A percentile compares a stretch with the other conserved stretches of the same genome.
Evolutionary conservation across 2,113 vertebrate species (phyloP).

Genomic region (Pterocles gutturalis): DNA sequence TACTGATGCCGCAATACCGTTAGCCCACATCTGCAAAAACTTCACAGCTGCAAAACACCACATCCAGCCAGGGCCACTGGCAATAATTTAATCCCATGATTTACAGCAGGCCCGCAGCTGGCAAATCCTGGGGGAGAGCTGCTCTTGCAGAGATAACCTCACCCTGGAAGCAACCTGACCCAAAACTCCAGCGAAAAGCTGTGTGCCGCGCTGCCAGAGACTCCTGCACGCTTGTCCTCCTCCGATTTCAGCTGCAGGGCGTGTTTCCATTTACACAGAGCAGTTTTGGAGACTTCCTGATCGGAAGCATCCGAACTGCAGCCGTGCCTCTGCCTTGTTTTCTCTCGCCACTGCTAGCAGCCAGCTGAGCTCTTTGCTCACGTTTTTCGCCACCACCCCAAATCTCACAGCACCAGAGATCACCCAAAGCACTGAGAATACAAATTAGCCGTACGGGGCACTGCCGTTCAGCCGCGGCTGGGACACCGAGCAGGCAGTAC

Average conservation of each 20-base stretch:
- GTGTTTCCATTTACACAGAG: not conserved
- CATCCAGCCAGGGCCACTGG: not conserved
- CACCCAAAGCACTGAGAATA: not conserved
- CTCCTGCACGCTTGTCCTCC: not conserved
- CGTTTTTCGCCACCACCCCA: not conserved
- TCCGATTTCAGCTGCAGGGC: not conserved
- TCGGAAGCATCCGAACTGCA: conserved; percentile 4
- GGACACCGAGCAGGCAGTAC: not conserved
- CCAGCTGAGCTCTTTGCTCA: not conserved
- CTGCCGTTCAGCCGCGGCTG: not conserved
- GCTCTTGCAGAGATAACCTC: not conserved
- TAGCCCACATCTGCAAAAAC: not conserved
- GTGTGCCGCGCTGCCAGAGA: not conserved
- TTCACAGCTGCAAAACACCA: not conserved
- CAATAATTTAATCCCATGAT: rapidly evolving
- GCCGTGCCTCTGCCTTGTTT: not conserved
- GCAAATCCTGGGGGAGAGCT: not conserved
- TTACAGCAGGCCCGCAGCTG: not conserved
- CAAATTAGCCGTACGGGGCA: not conserved
- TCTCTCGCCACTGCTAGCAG: not conserved
- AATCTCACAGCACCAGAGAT: not conserved
- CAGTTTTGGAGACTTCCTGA: conserved; percentile 18
- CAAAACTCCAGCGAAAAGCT: not conserved
- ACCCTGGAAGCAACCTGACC: not conserved
- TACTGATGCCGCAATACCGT: not conserved